A percentile compares a stretch with the other conserved stretches of the same genome.
Evolutionary conservation across 2,113 vertebrate species (phyloP).

Genomic region (Ginglymostoma cirratum): DNA sequence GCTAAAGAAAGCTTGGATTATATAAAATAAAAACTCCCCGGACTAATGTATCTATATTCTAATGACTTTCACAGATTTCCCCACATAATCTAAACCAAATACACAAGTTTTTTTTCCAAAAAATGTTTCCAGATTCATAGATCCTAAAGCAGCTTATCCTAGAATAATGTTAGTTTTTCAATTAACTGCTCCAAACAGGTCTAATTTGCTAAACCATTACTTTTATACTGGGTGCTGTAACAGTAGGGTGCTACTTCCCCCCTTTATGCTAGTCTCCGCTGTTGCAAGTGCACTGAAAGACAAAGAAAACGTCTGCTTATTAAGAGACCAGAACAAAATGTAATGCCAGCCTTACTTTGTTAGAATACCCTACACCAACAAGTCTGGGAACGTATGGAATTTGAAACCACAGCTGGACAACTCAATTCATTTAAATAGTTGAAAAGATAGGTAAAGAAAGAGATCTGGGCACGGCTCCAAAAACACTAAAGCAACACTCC

Average conservation of each 20-base stretch:
- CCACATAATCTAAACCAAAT: neutral
- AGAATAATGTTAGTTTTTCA: slow-evolving; percentile 20
- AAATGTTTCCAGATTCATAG: neutral
- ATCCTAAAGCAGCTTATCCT: neutral
- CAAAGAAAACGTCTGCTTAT: neutral
- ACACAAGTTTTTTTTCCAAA: neutral
- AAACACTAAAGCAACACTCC: slow-evolving; percentile 73
- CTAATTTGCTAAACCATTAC: neutral
- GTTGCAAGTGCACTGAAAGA: neutral
- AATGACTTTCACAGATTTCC: neutral
- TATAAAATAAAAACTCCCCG: neutral
- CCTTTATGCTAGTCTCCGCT: neutral
- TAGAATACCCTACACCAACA: slow-evolving; percentile 48
- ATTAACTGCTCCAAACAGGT: slow-evolving; percentile 4
- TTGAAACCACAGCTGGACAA: slow-evolving; percentile 75
- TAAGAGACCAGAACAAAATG: slow-evolving; percentile 27
- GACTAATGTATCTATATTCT: neutral
- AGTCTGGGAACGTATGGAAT: slow-evolving; percentile 51
- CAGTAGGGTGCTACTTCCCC: neutral
- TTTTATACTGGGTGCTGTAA: neutral
- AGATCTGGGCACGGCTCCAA: slow-evolving; percentile 67
- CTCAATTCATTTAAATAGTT: slow-evolving; percentile 82
- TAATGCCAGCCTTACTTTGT: slow-evolving; percentile 26
- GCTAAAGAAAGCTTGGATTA: neutral
- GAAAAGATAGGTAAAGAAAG: slow-evolving; percentile 81